Evolutionary conservation across 2,888 invertebrate genomes (phyloP), one percentile per base, ranked within the genome.

Genomic region (Melipona beecheii): DNA sequence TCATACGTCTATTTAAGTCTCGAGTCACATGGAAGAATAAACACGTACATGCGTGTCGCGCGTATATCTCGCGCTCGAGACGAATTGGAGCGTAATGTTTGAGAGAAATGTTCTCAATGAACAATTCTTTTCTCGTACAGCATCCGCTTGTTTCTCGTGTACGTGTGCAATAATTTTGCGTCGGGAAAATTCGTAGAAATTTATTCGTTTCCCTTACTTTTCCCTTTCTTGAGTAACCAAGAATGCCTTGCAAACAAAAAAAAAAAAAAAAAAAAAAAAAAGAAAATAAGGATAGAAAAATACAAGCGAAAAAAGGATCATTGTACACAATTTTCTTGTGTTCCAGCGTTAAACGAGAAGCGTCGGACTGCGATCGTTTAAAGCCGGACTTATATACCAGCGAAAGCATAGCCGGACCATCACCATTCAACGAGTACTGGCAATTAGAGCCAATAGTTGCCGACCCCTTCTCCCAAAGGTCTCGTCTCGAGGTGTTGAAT

Each of bases 401-500:
- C 83, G 83, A 85, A 85, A 85, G 81, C 84, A 81, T 85, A 76
- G 78, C 69, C 71, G 75, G 54, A 81, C 81, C 86, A 82, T 64
- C 77, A 85, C 81, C 85, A 81, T 85, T 82, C 79, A 82, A 80
- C 74, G 78, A 86, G 83, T 79, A 78, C 86, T 80, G 84, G 82
- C 89, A 89, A 89, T 89, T 89, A 86, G 80, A 85, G 85, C 81
- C 84, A 89, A 89, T 87, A 87, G 84, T 78, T 74, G 75, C 43
- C 74, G 83, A 75, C 83, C 81, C 79, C 70, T 81, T 82, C 78
- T 82, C 83, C 81, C 74, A 66, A 70, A 75, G 82, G 83, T 81
- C 87, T 83, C 79, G 43, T 85, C 80, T 81, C 81, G 78, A 83
- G 87, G 86, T 84, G 86, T 87, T 87, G 83, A 87, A 78, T 89